phyloP scores from a whole-genome alignment of 2,797 vertebrate genomes.

The Euphonia xanthogaster region DNA sequence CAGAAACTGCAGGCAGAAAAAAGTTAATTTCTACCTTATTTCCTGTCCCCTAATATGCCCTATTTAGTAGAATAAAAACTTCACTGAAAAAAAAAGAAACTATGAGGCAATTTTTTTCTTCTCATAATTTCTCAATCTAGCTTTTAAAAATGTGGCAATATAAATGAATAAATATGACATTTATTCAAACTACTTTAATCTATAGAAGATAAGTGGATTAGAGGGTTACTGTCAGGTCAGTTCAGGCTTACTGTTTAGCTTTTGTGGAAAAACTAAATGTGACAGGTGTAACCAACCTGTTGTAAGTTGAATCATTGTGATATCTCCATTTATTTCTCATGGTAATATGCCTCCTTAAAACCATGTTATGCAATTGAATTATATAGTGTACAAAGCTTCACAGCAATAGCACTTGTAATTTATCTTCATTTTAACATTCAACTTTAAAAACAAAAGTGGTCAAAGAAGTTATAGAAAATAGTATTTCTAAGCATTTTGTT shows the following conservation, averaged over 20 bases:
- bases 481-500: neutral
- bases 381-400: neutral
- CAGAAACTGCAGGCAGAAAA: neutral
- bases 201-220: slow-evolving; percentile 21
- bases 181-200: neutral
- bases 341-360: neutral
- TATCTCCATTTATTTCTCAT: neutral
- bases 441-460: neutral
- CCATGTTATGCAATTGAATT: neutral
- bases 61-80: neutral
- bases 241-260: neutral
- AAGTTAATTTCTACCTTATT: neutral
- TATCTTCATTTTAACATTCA: neutral
- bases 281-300: neutral
- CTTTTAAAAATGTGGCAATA: neutral
- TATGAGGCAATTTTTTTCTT: neutral
- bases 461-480: neutral
- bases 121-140: neutral
- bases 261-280: neutral
- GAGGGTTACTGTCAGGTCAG: neutral
- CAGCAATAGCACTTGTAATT: neutral
- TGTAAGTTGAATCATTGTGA: neutral
- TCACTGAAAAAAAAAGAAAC: neutral
- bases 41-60: neutral
- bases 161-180: neutral